These are phyloP conservation scores for Troides helena DNA, from an alignment of 2,888 invertebrate species.

Conservation along the genomic window DNA sequence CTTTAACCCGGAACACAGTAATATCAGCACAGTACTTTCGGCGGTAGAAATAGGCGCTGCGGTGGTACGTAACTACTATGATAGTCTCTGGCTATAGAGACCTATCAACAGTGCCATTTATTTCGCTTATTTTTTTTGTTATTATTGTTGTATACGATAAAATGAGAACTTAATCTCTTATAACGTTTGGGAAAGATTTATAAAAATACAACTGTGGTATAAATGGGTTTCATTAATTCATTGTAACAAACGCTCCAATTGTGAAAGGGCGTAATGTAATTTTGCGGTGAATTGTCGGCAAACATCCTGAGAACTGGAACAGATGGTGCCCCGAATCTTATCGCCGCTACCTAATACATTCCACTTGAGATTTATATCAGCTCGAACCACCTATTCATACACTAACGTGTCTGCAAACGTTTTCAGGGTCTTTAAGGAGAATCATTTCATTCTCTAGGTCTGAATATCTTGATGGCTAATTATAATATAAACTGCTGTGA, in stretches of 20 bases:
- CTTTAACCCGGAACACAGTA: too few relatives aligned
- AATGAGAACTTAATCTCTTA: not conserved
- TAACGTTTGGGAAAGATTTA: not conserved
- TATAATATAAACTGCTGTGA: too few relatives aligned
- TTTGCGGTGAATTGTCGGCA: slow-evolving; percentile 25
- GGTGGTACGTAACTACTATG: too few relatives aligned
- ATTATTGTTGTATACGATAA: not conserved
- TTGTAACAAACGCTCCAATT: slow-evolving; percentile 23
- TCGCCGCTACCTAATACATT: slow-evolving; percentile 8
- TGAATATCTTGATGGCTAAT: not conserved
- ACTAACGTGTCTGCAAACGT: not conserved
- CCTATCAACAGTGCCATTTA: too few relatives aligned
- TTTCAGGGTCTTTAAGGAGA: not conserved
- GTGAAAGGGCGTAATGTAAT: slow-evolving; percentile 18
- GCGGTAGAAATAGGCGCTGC: too few relatives aligned
- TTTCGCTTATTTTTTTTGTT: too few relatives aligned
- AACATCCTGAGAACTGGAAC: slow-evolving; percentile 26
- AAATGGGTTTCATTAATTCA: slow-evolving; percentile 22
- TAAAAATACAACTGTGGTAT: not conserved
- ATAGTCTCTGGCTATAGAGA: too few relatives aligned
- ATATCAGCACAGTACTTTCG: too few relatives aligned
- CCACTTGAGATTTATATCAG: slow-evolving; percentile 5
- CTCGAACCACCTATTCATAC: not conserved
- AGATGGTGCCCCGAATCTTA: slow-evolving; percentile 23
- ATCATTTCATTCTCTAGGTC: not conserved